Conservation (phyloP, 2,113 vertebrate genomes). For the Datnioides undecimradiatus region DNA sequence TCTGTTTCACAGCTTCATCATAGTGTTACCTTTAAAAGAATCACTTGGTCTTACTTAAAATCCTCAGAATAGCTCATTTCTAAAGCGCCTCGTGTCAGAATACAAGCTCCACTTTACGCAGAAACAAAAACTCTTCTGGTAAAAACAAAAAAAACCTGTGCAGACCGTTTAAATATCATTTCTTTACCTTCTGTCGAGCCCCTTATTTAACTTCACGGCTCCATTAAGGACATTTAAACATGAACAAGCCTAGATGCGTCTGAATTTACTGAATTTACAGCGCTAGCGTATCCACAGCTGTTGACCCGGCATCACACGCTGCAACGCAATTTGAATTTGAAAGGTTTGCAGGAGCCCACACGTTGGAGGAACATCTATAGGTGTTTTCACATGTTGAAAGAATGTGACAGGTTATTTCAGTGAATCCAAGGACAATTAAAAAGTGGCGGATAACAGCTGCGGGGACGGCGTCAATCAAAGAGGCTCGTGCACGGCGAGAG, state of each 20-base stretch:
- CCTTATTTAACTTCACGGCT: neutral
- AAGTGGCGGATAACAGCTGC: constrained; percentile 24
- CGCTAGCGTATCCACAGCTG: neutral
- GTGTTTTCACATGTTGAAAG: constrained; percentile 9
- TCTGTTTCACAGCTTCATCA: neutral
- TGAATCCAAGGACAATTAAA: constrained; percentile 18
- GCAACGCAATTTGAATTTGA: neutral
- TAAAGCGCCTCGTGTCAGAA: too few relatives aligned
- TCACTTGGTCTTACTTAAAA: neutral
- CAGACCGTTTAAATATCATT: constrained; percentile 6
- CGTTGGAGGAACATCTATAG: too few relatives aligned
- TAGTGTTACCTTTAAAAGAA: neutral
- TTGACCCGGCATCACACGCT: neutral
- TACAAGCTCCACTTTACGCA: neutral
- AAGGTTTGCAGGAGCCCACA: too few relatives aligned
- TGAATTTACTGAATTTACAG: neutral
- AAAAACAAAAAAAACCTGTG: constrained; percentile 1
- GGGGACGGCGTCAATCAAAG: constrained; percentile 35
- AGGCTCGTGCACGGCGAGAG: constrained; percentile 26
- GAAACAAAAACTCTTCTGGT: neutral
- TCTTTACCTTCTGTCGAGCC: neutral
- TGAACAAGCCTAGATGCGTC: neutral
- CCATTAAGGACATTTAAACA: constrained; percentile 15
- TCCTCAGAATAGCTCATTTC: too few relatives aligned
- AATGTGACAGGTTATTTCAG: constrained; percentile 5